Conservation (phyloP, 2,888 invertebrate species). For the Hipparchia sbordonii region DNA sequence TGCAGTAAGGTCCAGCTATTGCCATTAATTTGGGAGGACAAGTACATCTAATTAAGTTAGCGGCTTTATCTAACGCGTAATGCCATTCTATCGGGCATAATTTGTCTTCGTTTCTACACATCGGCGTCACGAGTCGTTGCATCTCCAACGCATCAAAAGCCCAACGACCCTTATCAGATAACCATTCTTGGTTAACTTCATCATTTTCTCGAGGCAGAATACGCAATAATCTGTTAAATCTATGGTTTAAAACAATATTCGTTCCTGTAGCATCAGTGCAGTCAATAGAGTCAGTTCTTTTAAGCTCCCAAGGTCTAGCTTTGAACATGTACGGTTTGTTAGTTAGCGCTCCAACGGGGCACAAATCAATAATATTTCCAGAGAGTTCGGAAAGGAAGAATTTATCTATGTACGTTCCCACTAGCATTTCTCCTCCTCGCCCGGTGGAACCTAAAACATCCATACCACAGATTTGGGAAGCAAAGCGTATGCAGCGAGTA, state of each 20-base stretch:
- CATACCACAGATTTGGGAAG: slow-evolving; percentile 98
- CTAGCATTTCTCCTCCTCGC: slow-evolving; percentile 97
- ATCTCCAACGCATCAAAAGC: slow-evolving; percentile 98
- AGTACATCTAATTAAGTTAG: slow-evolving; percentile 84
- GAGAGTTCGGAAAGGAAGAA: slow-evolving; percentile 98
- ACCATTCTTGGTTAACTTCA: slow-evolving; percentile 96
- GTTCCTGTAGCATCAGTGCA: slow-evolving; percentile 75
- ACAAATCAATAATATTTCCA: slow-evolving; percentile 99
- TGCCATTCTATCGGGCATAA: slow-evolving; percentile 96
- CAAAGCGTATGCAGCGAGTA: slow-evolving; percentile 98
- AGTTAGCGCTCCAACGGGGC: slow-evolving; percentile 99
- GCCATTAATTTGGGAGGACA: slow-evolving; percentile 78
- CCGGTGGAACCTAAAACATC: slow-evolving; percentile 97
- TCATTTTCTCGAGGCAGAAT: slow-evolving; percentile 70
- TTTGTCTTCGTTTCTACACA: slow-evolving; percentile 89
- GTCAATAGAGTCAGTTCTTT: slow-evolving; percentile 85
- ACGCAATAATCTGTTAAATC: slow-evolving; percentile 64
- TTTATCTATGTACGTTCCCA: slow-evolving; percentile 99
- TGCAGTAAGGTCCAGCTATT: slow-evolving; percentile 68
- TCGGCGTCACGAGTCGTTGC: slow-evolving; percentile 96
- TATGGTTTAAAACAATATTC: slow-evolving; percentile 64
- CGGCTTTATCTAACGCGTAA: slow-evolving; percentile 89
- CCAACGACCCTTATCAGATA: slow-evolving; percentile 98
- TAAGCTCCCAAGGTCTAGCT: slow-evolving; percentile 98
- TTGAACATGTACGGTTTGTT: slow-evolving; percentile 98